Percentiles rank a stretch among this genome's conserved stretches.
These are phyloP conservation scores for Asbolus verrucosus DNA, from an alignment of 1,140 invertebrate genomes.

Conservation along the genomic window DNA sequence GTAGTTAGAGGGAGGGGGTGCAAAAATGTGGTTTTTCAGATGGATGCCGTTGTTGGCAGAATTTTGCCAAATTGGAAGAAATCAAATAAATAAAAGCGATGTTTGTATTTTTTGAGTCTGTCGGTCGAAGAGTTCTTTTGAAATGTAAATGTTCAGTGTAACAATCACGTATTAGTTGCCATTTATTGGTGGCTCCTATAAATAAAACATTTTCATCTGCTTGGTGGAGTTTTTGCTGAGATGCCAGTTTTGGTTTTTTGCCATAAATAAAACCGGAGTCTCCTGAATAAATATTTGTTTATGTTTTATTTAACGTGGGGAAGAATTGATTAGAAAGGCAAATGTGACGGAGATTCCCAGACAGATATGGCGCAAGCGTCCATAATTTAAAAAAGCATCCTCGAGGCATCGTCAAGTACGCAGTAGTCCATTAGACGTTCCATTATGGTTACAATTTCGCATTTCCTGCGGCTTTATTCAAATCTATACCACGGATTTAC, in stretches of 20 bases:
- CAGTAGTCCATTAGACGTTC: conserved; percentile 52
- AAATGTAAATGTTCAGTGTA: conserved; percentile 19
- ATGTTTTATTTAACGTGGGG: conserved; percentile 59
- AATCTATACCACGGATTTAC: conserved; percentile 56
- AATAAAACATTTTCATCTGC: conserved; percentile 47
- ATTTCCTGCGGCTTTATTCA: conserved; percentile 59
- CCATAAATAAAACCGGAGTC: conserved; percentile 15
- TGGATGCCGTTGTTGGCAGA: no score
- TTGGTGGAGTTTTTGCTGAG: conserved; percentile 34
- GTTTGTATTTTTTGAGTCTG: no score
- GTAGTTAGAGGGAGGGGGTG: no score
- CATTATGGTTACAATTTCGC: conserved; percentile 54
- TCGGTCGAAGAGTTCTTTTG: conserved; percentile 10
- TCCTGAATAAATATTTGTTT: conserved; percentile 58
- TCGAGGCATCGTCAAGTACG: conserved; percentile 40
- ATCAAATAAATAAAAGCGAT: no score
- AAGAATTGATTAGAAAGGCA: conserved; percentile 54
- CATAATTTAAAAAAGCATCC: conserved; percentile 43
- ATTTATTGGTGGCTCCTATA: conserved; percentile 30
- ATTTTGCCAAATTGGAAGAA: no score
- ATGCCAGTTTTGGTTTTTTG: conserved; percentile 46
- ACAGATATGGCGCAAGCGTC: conserved; percentile 42
- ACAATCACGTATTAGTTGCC: conserved; percentile 15
- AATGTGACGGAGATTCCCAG: conserved; percentile 52
- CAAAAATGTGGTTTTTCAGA: no score